Base-by-base conservation (phyloP, 2,797 vertebrate genomes). In the Mus spretus region DNA sequence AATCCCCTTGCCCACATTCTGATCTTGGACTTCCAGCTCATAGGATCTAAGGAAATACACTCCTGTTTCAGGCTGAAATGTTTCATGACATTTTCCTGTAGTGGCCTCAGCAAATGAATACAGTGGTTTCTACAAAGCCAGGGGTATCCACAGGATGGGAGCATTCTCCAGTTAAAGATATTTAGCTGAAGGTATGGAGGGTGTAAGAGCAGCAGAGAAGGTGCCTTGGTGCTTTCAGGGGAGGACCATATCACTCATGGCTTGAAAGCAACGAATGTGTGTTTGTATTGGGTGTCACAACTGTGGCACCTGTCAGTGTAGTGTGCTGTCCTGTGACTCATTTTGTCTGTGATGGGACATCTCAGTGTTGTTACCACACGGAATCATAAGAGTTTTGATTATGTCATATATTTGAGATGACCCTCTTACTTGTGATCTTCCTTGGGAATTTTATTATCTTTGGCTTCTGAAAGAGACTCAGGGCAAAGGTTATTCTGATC, bases 351-450 rank as follows among this genome's bases (percentile, higher is more conserved):
- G 61, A 50, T 65, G 75, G 28, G 59, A 65, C 15, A 53, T 34
- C 22, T 44, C 24, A 40, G n/a, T 28, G 28, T n/a, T 34, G 0
- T 0, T 11, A 9, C 8, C 59, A 2, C 0, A 0, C 1, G 2
- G 20, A 20, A 3, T 4, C 17, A 0, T 0, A 2, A 1, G 6
- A n/a, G 15, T 47, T 34, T 19, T 78, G 44, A 40, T 61, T 31
- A 14, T 11, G 2, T 63, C 14, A 2, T 7, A 15, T 26, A 67
- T 5, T 40, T 74, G 14, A 37, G 80, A 34, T 11, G 67, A 57
- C 5, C 83, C 8, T 6, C 19, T 14, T 15, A 4, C 4, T 2
- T 5, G 2, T 55, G 77, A 3, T 28, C 40, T 87, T 50, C 61
- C 47, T 24, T 55, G 61, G 70, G 26, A 61, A 50, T 55, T 37